Conservation (phyloP, 2,888 invertebrate genomes). For the Stenodera caucasica region DNA sequence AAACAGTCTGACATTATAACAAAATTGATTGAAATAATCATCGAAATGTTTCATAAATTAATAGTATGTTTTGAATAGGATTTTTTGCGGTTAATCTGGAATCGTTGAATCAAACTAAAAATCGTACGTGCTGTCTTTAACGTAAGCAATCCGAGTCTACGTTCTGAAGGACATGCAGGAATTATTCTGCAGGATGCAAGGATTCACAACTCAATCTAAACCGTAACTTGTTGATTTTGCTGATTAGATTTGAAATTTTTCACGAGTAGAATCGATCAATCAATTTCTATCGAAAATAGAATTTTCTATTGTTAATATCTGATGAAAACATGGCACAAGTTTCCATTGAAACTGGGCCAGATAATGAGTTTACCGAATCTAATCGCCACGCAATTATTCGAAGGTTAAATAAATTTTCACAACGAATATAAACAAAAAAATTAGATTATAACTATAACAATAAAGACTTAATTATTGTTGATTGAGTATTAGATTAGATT, state of each 20-base stretch:
- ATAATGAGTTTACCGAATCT: not conserved
- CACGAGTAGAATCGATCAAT: too few relatives aligned
- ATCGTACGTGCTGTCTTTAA: not conserved
- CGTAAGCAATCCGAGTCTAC: not conserved
- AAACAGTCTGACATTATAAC: not conserved
- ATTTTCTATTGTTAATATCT: not conserved
- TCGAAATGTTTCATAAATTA: too few relatives aligned
- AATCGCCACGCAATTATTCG: not conserved
- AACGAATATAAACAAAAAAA: not conserved
- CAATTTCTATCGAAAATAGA: not conserved
- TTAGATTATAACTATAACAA: not conserved
- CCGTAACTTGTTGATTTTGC: not conserved
- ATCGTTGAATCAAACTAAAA: not conserved
- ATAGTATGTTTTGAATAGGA: too few relatives aligned
- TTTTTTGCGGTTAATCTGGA: not conserved
- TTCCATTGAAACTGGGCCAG: not conserved
- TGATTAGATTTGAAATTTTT: too few relatives aligned
- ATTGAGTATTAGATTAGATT: too few relatives aligned
- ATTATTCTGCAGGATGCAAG: not conserved
- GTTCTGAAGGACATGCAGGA: not conserved
- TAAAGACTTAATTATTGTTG: not conserved
- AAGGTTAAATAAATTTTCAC: not conserved
- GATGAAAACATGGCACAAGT: not conserved
- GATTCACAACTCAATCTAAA: too few relatives aligned
- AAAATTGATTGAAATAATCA: not conserved